phyloP scores from a whole-genome alignment of 2,797 vertebrate genomes.

The Setipinna tenuifilis region DNA sequence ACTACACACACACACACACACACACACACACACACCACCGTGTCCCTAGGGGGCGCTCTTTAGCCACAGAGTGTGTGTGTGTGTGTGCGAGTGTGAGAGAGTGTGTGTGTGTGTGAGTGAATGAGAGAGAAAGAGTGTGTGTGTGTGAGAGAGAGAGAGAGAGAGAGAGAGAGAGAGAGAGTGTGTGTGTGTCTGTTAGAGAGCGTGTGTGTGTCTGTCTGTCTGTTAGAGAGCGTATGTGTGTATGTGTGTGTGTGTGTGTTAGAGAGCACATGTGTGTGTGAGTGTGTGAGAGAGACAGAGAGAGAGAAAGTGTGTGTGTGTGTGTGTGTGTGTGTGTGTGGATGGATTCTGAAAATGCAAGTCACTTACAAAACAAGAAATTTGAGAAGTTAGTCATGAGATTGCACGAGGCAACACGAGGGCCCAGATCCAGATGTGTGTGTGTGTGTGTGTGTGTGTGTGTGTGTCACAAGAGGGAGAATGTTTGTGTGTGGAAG shows the following conservation, averaged over 20 bases:
- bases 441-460: not conserved
- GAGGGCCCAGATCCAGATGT: not conserved
- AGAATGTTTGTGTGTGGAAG: not conserved
- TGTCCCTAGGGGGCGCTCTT: conserved; percentile 76
- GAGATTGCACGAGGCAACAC: not conserved
- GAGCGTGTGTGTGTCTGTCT: too few relatives aligned
- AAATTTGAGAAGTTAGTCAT: conserved; percentile 10
- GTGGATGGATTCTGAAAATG: not conserved
- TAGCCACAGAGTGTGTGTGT: too few relatives aligned
- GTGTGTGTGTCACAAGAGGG: not conserved
- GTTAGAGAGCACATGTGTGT: not conserved
- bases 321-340: not conserved
- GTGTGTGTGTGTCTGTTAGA: too few relatives aligned
- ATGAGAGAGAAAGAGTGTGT: too few relatives aligned
- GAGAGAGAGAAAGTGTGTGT: not conserved
- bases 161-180: too few relatives aligned
- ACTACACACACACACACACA: too few relatives aligned
- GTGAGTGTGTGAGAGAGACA: not conserved
- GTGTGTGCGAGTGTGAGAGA: too few relatives aligned
- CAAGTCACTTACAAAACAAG: not conserved
- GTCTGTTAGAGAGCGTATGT: too few relatives aligned
- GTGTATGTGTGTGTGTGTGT: too few relatives aligned
- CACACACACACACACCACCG: conserved; percentile 49
- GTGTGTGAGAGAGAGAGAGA: too few relatives aligned
- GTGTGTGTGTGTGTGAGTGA: too few relatives aligned